Evolutionary conservation across 2,797 vertebrate species (phyloP), one percentile per base, ranked within the genome.

Genomic region (Gymnodraco acuticeps): DNA sequence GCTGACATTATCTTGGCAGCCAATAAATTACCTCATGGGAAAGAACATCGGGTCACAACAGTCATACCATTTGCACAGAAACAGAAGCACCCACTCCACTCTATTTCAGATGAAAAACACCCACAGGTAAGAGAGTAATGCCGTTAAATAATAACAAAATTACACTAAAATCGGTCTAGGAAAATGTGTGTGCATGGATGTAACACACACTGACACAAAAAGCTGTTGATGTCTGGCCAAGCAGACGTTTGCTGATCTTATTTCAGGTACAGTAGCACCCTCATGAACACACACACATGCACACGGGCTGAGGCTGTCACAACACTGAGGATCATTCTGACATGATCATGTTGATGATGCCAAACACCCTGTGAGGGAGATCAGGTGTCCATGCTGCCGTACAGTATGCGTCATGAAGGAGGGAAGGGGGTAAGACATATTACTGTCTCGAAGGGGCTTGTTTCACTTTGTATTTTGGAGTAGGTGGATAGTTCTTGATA

Each of bases 301-400:
- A 72, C 62, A 59, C 13, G 42, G 52, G 75, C 31, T 54, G 73
- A 42, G 60, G 64, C 73, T 83, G 82, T 85, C 84, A 84, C 59
- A 84, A 75, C 72, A 72, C 3, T 0, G 38, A 83, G 61, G 62
- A 51, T 78, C 67, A 45, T 10, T 70, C 69, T 68, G 80, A 85
- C 62, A 68, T 59, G 63, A 82, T 73, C 54, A 48, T 62, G 64
- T 17, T 59, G 81, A 86, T 77, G 89, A 83, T 43, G 64, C 70
- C 69, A 66, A 80, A 56, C 73, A 47, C 62, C 64, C 27, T 61
- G 65, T n/a, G 62, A 70, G 78, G 56, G 64, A 73, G 60, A 55
- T 45, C 10, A 48, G 27, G 59, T 48, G 46, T 83, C 70, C 70
- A 15, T 1, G 54, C 42, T 50, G 7, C 42, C 53, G 63, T 52